Base-by-base conservation (phyloP, 2,888 invertebrate species). In the Machimus rusticus region DNA sequence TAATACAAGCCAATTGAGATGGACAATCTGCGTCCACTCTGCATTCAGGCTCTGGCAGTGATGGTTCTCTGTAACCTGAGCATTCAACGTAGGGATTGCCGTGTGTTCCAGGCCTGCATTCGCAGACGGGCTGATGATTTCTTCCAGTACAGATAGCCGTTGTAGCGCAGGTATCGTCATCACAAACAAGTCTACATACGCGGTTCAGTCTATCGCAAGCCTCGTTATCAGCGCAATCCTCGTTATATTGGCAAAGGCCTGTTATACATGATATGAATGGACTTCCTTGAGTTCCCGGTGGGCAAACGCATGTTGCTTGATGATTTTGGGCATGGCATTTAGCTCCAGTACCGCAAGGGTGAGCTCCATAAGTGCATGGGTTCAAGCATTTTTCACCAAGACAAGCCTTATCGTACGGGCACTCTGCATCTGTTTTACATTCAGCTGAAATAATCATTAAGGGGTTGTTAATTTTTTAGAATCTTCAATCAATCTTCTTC, bases 181-280 rank as follows among this genome's bases (percentile, higher is more conserved):
- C 95, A 91, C 98, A 98, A 37, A 96, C 97, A 0, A 96, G 96
- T 90, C 96, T 94, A 90, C 98, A 98, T 0, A 97, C 94, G 89
- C 97, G 94, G 91, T 97, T 98, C 16, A 97, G 93, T 88, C 97
- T 94, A 91, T 97, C 96, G 92, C 98, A 98, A 51, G 96, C 95
- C 92, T 98, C 97, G 89, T 96, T 94, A 90, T 96, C 96, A 46
- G 96, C 96, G 90, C 98, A 98, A 91, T 98, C 98, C 90, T 97
- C 97, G 91, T 98, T 97, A 92, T 97, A 97, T 90, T 97, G 97
- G 90, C 98, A 98, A 74, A 96, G 94, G 9, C 96, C 96, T 1
- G 96, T 95, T 87, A 98, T 96, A 91, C 98, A 98, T 28, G 97
- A 95, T 4, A 96, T 93, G 88, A 95, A 94, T 2, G 97, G 96